Evolutionary conservation across 2,113 vertebrate genomes (phyloP).

Genomic region (Camarhynchus parvulus): DNA sequence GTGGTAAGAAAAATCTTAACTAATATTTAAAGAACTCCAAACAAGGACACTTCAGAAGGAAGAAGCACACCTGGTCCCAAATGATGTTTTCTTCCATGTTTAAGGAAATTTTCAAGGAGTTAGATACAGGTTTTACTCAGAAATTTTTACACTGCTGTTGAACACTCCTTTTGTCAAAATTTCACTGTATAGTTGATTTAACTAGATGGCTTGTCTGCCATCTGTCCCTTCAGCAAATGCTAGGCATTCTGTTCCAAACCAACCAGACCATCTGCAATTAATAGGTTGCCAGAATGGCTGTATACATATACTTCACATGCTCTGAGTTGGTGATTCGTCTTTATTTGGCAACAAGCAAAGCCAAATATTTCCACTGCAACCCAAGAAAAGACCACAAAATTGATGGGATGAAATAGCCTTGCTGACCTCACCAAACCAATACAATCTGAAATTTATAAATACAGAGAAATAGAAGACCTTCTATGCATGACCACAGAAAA

Average conservation of each 20-base stretch:
- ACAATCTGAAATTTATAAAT: neutral
- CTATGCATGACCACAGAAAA: rapidly evolving
- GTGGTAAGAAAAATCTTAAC: neutral
- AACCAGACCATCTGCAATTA: slow-evolving; percentile 57
- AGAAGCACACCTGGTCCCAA: neutral
- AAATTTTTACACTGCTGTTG: neutral
- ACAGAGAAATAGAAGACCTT: neutral
- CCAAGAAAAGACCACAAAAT: neutral
- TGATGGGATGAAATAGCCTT: neutral
- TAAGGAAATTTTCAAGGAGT: neutral
- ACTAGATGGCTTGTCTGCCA: slow-evolving; percentile 48
- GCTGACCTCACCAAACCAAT: neutral
- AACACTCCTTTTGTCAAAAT: slow-evolving; percentile 4
- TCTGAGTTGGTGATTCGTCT: slow-evolving; percentile 6
- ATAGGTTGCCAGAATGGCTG: slow-evolving; percentile 40
- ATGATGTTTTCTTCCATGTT: neutral
- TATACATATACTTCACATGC: neutral
- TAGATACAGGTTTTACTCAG: neutral
- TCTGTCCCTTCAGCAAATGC: slow-evolving; percentile 37
- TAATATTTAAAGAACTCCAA: neutral
- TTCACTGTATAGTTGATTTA: neutral
- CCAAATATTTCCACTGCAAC: slow-evolving; percentile 40
- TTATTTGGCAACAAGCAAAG: slow-evolving; percentile 51
- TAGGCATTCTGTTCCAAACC: slow-evolving; percentile 45
- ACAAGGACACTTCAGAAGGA: neutral